Conservation (phyloP, 2,113 vertebrate species). For the Narcine bancroftii region DNA sequence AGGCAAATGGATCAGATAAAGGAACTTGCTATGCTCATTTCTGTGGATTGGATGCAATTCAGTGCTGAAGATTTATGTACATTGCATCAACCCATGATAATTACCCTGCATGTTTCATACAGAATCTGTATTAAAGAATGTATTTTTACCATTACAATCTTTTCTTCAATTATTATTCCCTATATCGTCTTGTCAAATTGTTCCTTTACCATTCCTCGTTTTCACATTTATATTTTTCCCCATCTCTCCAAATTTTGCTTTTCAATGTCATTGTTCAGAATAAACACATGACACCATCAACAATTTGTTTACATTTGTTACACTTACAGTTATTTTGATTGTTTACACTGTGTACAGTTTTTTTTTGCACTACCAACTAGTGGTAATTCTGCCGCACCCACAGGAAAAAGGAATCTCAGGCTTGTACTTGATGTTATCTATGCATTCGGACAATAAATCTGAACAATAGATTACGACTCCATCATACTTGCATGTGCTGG, state of each 20-base stretch:
- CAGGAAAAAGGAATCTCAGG: too few relatives aligned
- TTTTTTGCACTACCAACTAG: too few relatives aligned
- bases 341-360: too few relatives aligned
- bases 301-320: neutral
- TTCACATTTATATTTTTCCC: neutral
- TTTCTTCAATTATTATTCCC: too few relatives aligned
- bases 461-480: neutral
- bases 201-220: neutral
- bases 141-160: too few relatives aligned
- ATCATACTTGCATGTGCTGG: neutral
- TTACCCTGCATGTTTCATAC: too few relatives aligned
- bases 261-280: neutral
- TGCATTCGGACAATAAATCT: too few relatives aligned
- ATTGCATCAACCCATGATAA: neutral
- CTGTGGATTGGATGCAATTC: neutral
- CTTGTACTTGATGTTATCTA: too few relatives aligned
- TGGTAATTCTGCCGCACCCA: too few relatives aligned
- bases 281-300: neutral
- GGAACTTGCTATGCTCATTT: neutral
- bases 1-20: neutral
- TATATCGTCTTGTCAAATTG: too few relatives aligned
- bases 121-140: too few relatives aligned
- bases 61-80: neutral
- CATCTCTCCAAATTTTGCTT: neutral
- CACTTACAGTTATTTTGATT: too few relatives aligned